These are phyloP conservation scores for Seriola dumerili DNA, from an alignment of 2,113 vertebrate genomes.

Conservation along the genomic window DNA sequence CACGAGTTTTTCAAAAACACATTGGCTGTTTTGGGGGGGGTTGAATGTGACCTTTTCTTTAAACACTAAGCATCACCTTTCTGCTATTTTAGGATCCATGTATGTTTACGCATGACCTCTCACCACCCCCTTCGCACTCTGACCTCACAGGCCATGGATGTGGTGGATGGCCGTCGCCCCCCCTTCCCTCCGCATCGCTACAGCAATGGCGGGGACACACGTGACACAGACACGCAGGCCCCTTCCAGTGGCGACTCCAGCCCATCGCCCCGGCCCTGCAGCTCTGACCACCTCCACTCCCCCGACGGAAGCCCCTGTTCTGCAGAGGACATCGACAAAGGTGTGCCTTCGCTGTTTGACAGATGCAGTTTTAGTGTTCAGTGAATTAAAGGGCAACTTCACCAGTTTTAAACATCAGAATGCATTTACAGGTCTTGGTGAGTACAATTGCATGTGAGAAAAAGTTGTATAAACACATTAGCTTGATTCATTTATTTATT, in stretches of 20 bases:
- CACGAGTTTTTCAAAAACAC: neutral
- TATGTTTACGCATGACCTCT: neutral
- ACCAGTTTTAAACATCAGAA: neutral
- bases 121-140: conserved; percentile 32
- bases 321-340: conserved; percentile 94
- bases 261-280: conserved; percentile 90
- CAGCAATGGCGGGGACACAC: conserved; percentile 85
- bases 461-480: neutral
- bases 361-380: neutral
- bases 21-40: neutral
- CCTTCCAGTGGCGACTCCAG: conserved; percentile 91
- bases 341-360: conserved; percentile 69
- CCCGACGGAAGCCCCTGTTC: conserved; percentile 93
- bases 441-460: no score
- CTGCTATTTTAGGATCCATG: conserved; percentile 7
- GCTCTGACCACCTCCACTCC: conserved; percentile 89
- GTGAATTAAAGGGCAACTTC: neutral
- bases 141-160: conserved; percentile 88
- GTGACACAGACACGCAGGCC: conserved; percentile 94
- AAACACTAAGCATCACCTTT: neutral
- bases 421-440: neutral
- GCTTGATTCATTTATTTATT: neutral
- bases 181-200: conserved; percentile 91
- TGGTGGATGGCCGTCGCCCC: conserved; percentile 91
- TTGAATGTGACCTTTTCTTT: neutral